These are phyloP conservation scores for Ochotona curzoniae DNA, from an alignment of 2,113 vertebrate species.

Conservation along the genomic window DNA sequence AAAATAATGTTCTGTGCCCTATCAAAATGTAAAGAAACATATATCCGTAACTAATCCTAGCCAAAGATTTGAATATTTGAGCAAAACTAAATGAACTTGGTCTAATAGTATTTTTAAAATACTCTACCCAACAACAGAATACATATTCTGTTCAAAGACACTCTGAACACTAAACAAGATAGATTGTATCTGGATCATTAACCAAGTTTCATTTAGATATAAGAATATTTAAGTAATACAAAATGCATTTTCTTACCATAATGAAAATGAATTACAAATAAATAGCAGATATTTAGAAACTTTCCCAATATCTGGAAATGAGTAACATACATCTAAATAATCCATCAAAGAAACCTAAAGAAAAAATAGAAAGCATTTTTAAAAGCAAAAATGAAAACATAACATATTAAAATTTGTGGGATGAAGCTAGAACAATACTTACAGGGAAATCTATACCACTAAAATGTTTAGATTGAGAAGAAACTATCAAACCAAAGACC, in stretches of 20 bases:
- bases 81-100: not conserved
- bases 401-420: not conserved
- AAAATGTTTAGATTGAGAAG: not conserved
- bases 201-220: not conserved
- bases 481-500: not conserved
- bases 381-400: not conserved
- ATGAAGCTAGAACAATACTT: not conserved
- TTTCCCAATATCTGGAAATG: not conserved
- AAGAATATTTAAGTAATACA: not conserved
- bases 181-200: not conserved
- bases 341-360: too few species aligned
- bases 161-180: not conserved
- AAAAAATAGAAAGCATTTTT: too few species aligned
- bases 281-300: not conserved
- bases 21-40: not conserved
- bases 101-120: not conserved
- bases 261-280: constrained; percentile 9
- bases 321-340: too few species aligned
- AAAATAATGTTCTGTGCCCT: too few species aligned
- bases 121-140: not conserved
- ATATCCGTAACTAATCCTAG: not conserved
- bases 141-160: not conserved
- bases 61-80: not conserved
- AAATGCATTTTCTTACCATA: not conserved
- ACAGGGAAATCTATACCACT: not conserved